Conservation (phyloP, 2,888 invertebrate genomes). For the Glomeris marginata region DNA sequence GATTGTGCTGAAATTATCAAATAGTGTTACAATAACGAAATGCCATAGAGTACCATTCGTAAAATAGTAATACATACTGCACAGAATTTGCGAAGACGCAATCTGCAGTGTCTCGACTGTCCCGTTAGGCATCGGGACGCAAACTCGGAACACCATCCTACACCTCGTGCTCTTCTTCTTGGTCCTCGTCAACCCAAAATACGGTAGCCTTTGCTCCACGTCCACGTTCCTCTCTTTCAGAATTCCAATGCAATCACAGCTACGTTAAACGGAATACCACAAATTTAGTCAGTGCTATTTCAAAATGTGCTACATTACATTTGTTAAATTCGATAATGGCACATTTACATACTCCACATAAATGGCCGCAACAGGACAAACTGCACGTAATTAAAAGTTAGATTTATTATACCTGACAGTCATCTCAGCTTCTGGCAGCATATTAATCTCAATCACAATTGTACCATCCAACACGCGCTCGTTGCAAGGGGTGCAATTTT, state of each 20-base stretch:
- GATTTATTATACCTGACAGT: constrained; percentile 48
- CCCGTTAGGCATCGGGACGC: constrained; percentile 60
- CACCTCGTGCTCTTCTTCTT: constrained; percentile 92
- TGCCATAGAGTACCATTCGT: neutral
- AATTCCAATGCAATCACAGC: constrained; percentile 93
- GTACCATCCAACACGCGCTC: constrained; percentile 89
- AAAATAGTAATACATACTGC: constrained; percentile 52
- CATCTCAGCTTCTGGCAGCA: constrained; percentile 82
- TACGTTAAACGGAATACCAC: constrained; percentile 20
- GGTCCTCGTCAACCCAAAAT: constrained; percentile 26
- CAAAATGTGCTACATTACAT: too few species aligned
- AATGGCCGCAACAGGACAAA: too few species aligned
- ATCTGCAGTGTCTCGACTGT: constrained; percentile 68
- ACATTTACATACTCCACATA: too few species aligned
- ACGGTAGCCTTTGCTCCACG: constrained; percentile 64
- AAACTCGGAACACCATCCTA: constrained; percentile 84
- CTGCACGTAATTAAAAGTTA: neutral
- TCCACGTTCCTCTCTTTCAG: constrained; percentile 89
- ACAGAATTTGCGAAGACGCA: constrained; percentile 78
- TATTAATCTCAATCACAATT: constrained; percentile 77
- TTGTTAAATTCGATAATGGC: too few species aligned
- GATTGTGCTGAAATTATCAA: constrained; percentile 54
- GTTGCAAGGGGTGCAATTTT: constrained; percentile 83
- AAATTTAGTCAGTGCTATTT: too few species aligned
- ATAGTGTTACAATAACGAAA: neutral